Conservation (phyloP, 2,113 vertebrate species). For the Hemibagrus wyckioides region DNA sequence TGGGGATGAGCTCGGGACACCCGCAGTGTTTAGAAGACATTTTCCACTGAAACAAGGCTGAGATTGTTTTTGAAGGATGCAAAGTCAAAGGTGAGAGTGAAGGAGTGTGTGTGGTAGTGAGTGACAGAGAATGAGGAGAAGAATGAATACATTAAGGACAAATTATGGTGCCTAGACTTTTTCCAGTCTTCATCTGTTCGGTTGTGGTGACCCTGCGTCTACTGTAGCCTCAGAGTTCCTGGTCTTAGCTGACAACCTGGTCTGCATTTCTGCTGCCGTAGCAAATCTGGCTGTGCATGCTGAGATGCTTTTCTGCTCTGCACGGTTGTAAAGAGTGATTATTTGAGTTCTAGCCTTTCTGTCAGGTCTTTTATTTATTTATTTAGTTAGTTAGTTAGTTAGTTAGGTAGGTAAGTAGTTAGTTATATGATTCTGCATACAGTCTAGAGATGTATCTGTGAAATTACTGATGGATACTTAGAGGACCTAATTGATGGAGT, state of each 20-base stretch:
- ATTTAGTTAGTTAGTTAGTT: not conserved
- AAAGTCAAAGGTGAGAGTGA: not conserved
- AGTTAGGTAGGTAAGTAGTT: not conserved
- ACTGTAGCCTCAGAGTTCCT: not conserved
- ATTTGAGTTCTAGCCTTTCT: not conserved
- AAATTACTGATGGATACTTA: not conserved
- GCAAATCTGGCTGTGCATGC: not conserved
- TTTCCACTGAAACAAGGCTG: not conserved
- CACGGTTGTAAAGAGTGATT: not conserved
- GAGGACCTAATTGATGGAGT: not conserved
- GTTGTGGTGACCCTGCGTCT: not conserved
- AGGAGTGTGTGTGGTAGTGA: not conserved
- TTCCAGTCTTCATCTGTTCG: not conserved
- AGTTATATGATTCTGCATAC: not conserved
- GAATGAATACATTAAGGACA: too few species aligned
- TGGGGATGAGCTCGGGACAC: not conserved
- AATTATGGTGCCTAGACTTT: not conserved
- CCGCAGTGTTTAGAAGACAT: not conserved
- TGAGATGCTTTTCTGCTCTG: not conserved
- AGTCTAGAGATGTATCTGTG: not conserved
- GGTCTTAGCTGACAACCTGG: not conserved
- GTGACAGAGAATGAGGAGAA: not conserved
- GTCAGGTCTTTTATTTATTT: not conserved
- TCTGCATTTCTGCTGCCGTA: not conserved
- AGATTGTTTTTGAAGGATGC: not conserved